Percentiles rank a stretch among this genome's conserved stretches.
Evolutionary conservation across 2,888 invertebrate genomes (phyloP).

Genomic region (Syrphus vitripennis): DNA sequence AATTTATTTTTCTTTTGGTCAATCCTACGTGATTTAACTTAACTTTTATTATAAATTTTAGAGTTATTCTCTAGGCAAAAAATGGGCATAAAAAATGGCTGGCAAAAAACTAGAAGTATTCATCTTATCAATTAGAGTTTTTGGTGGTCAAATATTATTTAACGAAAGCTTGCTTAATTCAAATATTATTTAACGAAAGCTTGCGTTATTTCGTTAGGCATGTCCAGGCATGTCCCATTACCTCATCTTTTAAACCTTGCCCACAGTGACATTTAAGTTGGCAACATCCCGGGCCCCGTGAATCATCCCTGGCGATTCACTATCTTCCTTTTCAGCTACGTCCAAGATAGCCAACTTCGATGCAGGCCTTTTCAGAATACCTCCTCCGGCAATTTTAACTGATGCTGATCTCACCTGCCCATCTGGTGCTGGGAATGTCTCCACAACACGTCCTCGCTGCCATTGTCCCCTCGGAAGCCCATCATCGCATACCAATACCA

Average conservation of each 20-base stretch:
- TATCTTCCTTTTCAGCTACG: background rate
- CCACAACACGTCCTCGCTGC: background rate
- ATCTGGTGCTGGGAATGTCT: background rate
- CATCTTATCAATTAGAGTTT: no score
- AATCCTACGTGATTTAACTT: no score
- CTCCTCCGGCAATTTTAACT: background rate
- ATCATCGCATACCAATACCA: background rate
- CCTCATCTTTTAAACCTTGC: background rate
- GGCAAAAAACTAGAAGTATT: no score
- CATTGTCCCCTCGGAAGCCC: background rate
- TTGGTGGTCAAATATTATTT: background rate
- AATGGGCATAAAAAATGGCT: no score
- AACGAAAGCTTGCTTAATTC: no score
- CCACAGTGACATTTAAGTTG: background rate
- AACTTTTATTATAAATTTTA: no score
- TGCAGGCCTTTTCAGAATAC: background rate
- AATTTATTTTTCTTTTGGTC: no score
- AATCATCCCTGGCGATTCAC: background rate
- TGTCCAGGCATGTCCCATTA: no score
- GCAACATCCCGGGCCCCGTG: background rate
- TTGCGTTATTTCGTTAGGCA: no score
- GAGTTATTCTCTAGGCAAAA: no score
- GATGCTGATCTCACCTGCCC: background rate
- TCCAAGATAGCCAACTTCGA: background rate
- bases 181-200: no score